Evolutionary conservation across 2,113 vertebrate species (phyloP), one percentile per base, ranked within the genome.

Genomic region (Pavo muticus): DNA sequence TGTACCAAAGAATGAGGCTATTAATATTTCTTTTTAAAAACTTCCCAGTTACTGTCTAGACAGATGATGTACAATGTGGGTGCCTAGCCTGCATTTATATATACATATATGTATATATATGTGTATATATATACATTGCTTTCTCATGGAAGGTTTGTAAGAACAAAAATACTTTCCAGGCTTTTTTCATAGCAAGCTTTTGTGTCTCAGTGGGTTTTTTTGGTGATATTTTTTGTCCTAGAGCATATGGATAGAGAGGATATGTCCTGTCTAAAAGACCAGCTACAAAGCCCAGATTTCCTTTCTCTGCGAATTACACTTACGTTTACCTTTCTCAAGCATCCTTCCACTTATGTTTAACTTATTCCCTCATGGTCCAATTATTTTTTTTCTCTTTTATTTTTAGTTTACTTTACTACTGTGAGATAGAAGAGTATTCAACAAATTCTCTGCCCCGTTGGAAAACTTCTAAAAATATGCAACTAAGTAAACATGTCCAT

Each of bases 21-120:
- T 94, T 93, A 91, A 84, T 80, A 82, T 94, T 92, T 94, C 21
- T 50, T 84, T 72, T 95, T 23, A 19, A 47, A 73, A 88, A 69
- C 71, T 74, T 64, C 80, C 60, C 74, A 84, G 78, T 90, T 92
- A 88, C 45, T 64, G 42, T 77, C 59, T 45, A 68, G 64, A 73
- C 27, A 56, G 86, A 83, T 82, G 88, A 79, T 85, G 77, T 20
- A 56, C 10, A 71, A 89, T 39, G 20, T 86, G n/a, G 25, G 47
- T 10, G 0, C 61, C 44, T 84, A 32, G 84, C 65, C 83, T 88
- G 80, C 40, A 42, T 52, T 92, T 95, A 71, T 85, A 37, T 61
- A 24, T 37, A 61, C 80, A 84, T 70, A 7, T 82, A 48, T 48
- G 40, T 14, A 44, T 44, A 44, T 44, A 16, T 42, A 14, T 42